These are phyloP conservation scores for Tringa solitaria DNA, from an alignment of 2,113 vertebrate species.

Conservation along the genomic window DNA sequence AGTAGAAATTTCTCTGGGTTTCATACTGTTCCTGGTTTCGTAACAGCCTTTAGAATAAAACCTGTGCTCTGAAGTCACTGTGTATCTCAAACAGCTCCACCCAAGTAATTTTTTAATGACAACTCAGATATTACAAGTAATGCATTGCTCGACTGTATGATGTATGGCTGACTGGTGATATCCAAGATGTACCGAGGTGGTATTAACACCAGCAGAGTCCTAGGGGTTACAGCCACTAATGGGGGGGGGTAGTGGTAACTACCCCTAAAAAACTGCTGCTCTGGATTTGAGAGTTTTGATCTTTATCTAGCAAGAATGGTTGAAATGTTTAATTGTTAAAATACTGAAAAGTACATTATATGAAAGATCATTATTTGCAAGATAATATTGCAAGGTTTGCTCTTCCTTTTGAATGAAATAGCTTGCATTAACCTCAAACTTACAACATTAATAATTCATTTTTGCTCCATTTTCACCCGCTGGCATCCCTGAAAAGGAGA, in stretches of 20 bases:
- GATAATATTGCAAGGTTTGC: slow-evolving; percentile 59
- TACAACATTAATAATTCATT: slow-evolving; percentile 26
- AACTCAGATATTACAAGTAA: not conserved
- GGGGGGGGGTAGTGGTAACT: not conserved
- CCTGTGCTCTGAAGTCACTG: not conserved
- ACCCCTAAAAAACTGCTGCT: not conserved
- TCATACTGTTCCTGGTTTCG: not conserved
- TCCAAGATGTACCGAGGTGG: not conserved
- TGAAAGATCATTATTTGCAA: not conserved
- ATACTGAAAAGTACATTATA: not conserved
- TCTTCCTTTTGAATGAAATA: slow-evolving; percentile 35
- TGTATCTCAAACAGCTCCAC: not conserved
- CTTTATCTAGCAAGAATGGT: not conserved
- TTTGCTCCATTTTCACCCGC: not conserved
- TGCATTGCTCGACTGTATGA: not conserved
- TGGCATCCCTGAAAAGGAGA: slow-evolving; percentile 6
- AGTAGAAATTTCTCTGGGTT: not conserved
- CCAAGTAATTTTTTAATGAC: not conserved
- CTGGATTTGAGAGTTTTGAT: not conserved
- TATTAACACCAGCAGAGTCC: not conserved
- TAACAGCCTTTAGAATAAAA: not conserved
- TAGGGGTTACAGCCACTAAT: not conserved
- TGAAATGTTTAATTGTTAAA: not conserved
- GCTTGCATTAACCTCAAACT: slow-evolving; percentile 38
- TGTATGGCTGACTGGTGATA: not conserved